Evolutionary conservation across 2,797 vertebrate genomes (phyloP).

Genomic region (Acanthornis magna): DNA sequence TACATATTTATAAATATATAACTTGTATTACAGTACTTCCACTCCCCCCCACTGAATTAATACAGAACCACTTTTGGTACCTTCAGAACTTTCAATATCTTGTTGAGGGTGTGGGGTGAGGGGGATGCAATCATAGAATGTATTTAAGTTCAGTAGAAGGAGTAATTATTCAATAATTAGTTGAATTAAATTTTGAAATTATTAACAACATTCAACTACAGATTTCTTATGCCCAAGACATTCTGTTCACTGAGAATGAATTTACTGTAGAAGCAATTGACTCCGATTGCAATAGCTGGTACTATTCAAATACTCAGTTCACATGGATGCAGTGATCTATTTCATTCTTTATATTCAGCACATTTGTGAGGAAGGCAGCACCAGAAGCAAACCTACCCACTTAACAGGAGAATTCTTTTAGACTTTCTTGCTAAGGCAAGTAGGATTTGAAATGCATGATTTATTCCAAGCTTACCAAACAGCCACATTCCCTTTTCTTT

Average conservation of each 20-base stretch:
- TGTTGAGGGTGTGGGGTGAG: fast-evolving
- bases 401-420: background rate
- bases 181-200: background rate
- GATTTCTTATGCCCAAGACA: background rate
- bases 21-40: background rate
- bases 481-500: background rate
- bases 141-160: background rate
- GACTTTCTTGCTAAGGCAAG: background rate
- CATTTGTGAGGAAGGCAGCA: background rate
- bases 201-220: background rate
- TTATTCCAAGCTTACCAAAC: background rate
- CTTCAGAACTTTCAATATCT: background rate
- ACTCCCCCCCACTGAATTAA: background rate
- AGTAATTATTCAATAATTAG: background rate
- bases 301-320: background rate
- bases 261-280: background rate
- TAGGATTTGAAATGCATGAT: fast-evolving
- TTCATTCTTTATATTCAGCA: background rate
- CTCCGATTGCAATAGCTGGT: background rate
- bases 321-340: background rate
- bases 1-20: background rate
- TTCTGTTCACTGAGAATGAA: background rate
- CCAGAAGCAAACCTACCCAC: background rate
- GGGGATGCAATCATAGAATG: background rate
- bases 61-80: background rate